Base-by-base conservation (phyloP, 2,888 invertebrate species). In the Trichacis sp. region DNA sequence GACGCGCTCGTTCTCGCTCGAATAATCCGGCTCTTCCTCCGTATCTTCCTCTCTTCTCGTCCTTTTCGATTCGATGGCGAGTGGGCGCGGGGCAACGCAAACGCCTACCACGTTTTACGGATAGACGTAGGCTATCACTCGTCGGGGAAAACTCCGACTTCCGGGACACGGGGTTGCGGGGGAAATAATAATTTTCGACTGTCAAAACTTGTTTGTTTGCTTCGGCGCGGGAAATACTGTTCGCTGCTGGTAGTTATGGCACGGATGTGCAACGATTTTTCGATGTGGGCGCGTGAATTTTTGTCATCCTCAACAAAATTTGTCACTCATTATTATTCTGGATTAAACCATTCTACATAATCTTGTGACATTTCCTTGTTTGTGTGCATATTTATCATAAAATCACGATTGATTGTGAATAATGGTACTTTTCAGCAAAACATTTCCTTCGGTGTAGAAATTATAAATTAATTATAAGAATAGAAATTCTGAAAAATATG, bases 111-210 rank as follows among this genome's bases (percentile, higher is more conserved):
- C 51, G 50, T 18, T 30, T 19, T 46, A 19, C 15, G 40, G 43
- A 56, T 53, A 53, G 54, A 55, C 64, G 51, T 64, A 59, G 57
- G 57, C 57, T 46, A 65, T 61, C 57, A 61, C 57, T 65, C 65
- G 61, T 50, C 57, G 57, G 57, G 57, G 57, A 65, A 61, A 57
- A 50, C 51, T 53, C 50, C 57, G 61, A 65, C 65, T 65, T 62
- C 58, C 61, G 45, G 61, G 24, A 46, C n/a, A 24, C 24, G 18
- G 43, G 53, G 12, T 50, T 42, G 50, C 43, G 42, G 57, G 33
- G 65, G 65, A 61, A 57, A 66, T 61, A 52, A 66, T 66, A 61
- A 62, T 66, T 62, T 62, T 66, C 45, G 53, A 38, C 65, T 62
- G 61, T 66, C 61, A 58, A 61, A 61, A 61, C 54, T 61, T 66